Evolutionary conservation across 37 sponge, comb jelly and placozoan species (phyloP).

Genomic region (Aphrocallistes beatrix): DNA sequence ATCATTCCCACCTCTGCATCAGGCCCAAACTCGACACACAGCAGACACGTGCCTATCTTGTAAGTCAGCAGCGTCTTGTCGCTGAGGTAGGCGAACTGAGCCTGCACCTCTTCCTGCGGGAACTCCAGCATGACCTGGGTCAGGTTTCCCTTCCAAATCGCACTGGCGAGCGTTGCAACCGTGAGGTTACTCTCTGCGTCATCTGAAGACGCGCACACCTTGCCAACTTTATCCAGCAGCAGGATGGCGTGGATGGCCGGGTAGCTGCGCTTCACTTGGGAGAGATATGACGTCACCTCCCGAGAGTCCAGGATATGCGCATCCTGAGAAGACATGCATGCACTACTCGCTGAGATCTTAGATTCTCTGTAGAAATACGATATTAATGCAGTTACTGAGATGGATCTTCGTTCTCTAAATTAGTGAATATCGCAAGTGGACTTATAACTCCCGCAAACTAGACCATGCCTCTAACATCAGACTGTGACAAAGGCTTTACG

Average conservation of each 20-base stretch:
- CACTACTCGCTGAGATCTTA: not conserved
- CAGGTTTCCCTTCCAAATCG: not conserved
- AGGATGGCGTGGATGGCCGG: not conserved
- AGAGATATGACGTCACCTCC: not conserved
- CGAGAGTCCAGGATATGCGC: not conserved
- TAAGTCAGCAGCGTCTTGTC: not conserved
- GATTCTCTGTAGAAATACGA: too few species aligned
- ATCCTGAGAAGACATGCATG: not conserved
- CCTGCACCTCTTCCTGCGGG: not conserved
- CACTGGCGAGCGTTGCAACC: not conserved
- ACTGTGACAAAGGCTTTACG: too few species aligned
- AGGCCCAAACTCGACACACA: not conserved
- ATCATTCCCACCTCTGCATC: not conserved
- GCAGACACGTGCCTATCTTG: not conserved
- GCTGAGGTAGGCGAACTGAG: conserved; percentile 9
- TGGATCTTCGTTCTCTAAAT: too few species aligned
- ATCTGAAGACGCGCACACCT: conserved; percentile 4
- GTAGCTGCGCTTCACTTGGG: not conserved
- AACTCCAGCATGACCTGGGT: not conserved
- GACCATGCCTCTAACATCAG: too few species aligned
- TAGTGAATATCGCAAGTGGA: too few species aligned
- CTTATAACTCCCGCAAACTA: too few species aligned
- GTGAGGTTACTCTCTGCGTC: not conserved
- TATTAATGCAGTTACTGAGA: too few species aligned
- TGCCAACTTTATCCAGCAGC: not conserved